phyloP scores from a whole-genome alignment of 1,140 invertebrate genomes.

The Meloidogyne floridensis region DNA sequence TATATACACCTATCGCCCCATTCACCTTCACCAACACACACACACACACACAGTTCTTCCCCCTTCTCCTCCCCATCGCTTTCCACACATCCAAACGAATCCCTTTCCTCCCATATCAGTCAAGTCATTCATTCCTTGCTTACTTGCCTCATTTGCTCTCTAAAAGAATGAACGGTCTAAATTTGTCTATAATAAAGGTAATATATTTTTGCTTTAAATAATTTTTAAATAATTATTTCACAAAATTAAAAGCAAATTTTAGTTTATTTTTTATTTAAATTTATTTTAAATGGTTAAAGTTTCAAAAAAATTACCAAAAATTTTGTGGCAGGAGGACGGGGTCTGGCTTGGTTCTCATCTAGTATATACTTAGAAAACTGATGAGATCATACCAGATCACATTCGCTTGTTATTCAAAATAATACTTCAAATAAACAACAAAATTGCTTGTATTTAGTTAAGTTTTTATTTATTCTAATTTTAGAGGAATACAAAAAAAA shows the following conservation, averaged over 20 bases:
- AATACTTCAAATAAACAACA: too few species aligned
- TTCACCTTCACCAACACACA: conserved; percentile 5
- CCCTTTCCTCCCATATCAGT: not conserved
- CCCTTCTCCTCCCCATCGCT: not conserved
- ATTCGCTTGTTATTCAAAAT: not conserved
- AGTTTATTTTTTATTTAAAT: not conserved
- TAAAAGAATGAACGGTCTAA: conserved; percentile 6
- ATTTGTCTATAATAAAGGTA: not conserved
- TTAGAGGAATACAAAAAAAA: too few species aligned
- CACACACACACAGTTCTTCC: conserved; percentile 6
- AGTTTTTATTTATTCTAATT: too few species aligned
- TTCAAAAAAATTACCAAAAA: not conserved
- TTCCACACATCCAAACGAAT: conserved; percentile 1
- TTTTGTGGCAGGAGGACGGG: not conserved
- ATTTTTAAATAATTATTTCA: too few species aligned
- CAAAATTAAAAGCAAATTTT: too few species aligned
- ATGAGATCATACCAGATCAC: conserved; percentile 8
- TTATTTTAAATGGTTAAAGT: not conserved
- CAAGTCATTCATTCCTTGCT: conserved; percentile 2
- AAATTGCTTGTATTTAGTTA: too few species aligned
- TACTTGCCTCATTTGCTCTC: conserved; percentile 3
- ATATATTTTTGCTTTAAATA: not conserved
- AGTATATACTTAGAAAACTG: not conserved
- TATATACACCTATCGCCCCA: not conserved
- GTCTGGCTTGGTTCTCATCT: not conserved